These are phyloP conservation scores for Lutjanus erythropterus DNA, from an alignment of 2,113 vertebrate species.

Conservation along the genomic window DNA sequence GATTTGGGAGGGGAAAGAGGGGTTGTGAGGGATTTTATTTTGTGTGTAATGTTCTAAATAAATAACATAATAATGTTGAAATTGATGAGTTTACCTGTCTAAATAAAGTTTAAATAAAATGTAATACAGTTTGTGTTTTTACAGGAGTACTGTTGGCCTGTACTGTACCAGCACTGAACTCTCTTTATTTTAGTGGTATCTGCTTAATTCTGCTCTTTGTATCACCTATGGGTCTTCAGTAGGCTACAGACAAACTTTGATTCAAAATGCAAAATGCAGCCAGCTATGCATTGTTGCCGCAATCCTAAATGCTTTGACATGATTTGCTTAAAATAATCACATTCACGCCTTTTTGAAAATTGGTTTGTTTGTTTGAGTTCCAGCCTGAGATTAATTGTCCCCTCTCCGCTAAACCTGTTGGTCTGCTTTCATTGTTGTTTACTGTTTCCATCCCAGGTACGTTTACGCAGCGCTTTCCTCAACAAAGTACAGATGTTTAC, in stretches of 20 bases:
- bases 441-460: not conserved
- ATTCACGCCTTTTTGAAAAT: not conserved
- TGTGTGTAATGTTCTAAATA: no score
- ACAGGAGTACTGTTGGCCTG: no score
- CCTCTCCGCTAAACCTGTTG: not conserved
- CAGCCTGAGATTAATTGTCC: not conserved
- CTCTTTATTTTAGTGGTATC: not conserved
- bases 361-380: not conserved
- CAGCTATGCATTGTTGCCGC: not conserved
- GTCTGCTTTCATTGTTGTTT: not conserved
- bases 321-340: not conserved
- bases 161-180: no score
- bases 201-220: not conserved
- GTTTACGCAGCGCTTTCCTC: not conserved
- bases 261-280: not conserved
- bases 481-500: conserved; percentile 2
- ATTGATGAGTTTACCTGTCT: no score
- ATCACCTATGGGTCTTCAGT: not conserved
- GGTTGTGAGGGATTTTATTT: no score
- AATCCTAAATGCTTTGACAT: not conserved
- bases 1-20: no score
- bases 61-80: no score
- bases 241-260: not conserved
- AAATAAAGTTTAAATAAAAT: no score
- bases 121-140: no score